Conservation (phyloP, 2,797 vertebrate species). For the Pseudocheirus occidentalis region DNA sequence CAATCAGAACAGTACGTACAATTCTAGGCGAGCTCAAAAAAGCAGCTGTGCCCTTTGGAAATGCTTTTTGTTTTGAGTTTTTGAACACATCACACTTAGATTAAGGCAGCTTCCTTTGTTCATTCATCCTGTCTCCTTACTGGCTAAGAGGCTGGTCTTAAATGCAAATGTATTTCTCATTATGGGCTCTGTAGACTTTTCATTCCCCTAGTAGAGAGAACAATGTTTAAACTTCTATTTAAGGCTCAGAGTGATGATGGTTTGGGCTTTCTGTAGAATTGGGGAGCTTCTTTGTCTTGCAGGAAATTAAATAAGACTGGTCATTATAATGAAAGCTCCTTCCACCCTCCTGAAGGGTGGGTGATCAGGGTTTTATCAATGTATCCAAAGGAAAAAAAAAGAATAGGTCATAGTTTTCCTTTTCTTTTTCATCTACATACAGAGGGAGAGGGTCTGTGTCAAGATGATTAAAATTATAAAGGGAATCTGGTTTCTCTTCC, state of each 20-base stretch:
- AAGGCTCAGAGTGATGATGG: not conserved
- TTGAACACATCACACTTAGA: not conserved
- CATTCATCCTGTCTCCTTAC: not conserved
- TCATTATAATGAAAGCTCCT: not conserved
- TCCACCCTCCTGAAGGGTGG: not conserved
- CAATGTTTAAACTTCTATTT: not conserved
- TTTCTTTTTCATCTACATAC: not conserved
- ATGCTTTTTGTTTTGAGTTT: not conserved
- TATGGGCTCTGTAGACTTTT: not conserved
- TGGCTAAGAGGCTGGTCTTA: not conserved
- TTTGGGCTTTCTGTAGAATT: not conserved
- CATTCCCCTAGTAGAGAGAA: not conserved
- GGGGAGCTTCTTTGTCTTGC: not conserved
- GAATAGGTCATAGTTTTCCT: not conserved
- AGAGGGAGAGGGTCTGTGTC: not conserved
- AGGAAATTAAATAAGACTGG: not conserved
- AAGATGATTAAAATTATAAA: not conserved
- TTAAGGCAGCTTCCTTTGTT: not conserved
- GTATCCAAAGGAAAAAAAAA: not conserved
- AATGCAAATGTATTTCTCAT: slow-evolving; percentile 13
- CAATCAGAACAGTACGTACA: not conserved
- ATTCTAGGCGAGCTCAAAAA: not conserved
- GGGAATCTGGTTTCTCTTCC: not conserved
- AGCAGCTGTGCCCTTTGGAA: not conserved
- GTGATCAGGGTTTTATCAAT: not conserved